Base-by-base conservation (phyloP, 2,113 vertebrate species). In the Halcyon senegalensis region DNA sequence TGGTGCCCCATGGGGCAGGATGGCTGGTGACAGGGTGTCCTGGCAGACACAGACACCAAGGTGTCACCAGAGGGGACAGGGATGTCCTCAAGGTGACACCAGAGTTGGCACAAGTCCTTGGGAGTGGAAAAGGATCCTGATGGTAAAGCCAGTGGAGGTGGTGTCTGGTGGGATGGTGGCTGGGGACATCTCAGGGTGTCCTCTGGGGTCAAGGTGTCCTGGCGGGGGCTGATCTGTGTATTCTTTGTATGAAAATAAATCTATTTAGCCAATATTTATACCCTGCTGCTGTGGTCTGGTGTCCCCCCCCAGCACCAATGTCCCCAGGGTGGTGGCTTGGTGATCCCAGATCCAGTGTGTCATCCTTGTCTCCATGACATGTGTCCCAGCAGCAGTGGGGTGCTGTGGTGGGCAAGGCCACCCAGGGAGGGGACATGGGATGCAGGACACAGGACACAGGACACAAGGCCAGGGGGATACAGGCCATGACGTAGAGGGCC, bases 241-340 rank as follows among this genome's bases (percentile, higher is more conserved):
- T 96, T 95, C 96, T 97, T 97, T 97, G 95, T 97, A 97, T 96
- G 96, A 97, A 97, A 97, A 97, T 97, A 97, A 97, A 97, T 97
- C 95, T 97, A 97, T 97, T 97, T 97, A 97, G 97, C 97, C 97
- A 97, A 87, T 97, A 97, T 97, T 97, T 97, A 95, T 96, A 94
- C 62, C 53, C 59, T 2, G 10, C 17, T 10, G 37, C 59, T 5
- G 2, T 56, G 30, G 9, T 31, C 58, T 90, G 21, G 14, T 81
- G 73, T 84, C 53, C 63, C 31, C 8, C 3, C 35, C 48, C 35
- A 3, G 4, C 1, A 0, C 31, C 9, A 0, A 5, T 35, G 69
- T 35, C 37, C 28, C n/a, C 28, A 5, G 5, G 39, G 17, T 8
- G 18, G 63, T 55, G 50, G 59, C 37, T 87, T 3, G 2, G 16